These are phyloP conservation scores for Bothrops alternatus DNA, from an alignment of 2,797 vertebrate species.

Conservation along the genomic window DNA sequence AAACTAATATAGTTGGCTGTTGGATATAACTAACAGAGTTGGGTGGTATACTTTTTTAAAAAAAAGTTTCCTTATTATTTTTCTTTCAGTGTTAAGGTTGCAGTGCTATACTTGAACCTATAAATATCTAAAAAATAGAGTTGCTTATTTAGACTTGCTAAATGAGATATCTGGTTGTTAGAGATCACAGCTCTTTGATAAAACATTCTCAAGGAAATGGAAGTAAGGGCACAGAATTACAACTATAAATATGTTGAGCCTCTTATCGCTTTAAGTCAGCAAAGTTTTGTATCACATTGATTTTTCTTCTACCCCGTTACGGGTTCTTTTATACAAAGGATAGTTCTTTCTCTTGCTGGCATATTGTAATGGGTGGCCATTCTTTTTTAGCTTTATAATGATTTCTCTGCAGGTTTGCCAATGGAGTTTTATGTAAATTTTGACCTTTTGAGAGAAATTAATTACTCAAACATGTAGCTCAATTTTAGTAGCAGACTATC, in stretches of 20 bases:
- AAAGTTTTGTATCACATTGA: background rate
- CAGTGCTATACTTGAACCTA: background rate
- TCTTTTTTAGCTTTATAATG: slow-evolving; percentile 32
- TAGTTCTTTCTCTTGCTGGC: background rate
- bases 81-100: background rate
- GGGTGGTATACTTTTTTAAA: background rate
- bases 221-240: background rate
- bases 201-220: background rate
- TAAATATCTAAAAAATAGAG: background rate
- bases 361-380: slow-evolving; percentile 2
- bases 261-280: background rate
- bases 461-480: slow-evolving; percentile 48
- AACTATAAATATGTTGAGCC: background rate
- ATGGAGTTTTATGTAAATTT: slow-evolving; percentile 40
- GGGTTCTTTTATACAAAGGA: background rate
- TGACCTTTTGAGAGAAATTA: slow-evolving; percentile 50
- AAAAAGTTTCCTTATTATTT: background rate
- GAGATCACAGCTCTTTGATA: background rate
- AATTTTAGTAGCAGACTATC: slow-evolving; percentile 41
- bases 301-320: background rate
- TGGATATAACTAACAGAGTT: background rate
- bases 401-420: slow-evolving; percentile 36
- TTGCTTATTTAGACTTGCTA: background rate
- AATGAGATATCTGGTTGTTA: background rate
- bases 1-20: background rate